A percentile compares a stretch with the other conserved stretches of the same genome.
phyloP scores from a whole-genome alignment of 2,797 vertebrate genomes.

The Jordanella pulchra region DNA sequence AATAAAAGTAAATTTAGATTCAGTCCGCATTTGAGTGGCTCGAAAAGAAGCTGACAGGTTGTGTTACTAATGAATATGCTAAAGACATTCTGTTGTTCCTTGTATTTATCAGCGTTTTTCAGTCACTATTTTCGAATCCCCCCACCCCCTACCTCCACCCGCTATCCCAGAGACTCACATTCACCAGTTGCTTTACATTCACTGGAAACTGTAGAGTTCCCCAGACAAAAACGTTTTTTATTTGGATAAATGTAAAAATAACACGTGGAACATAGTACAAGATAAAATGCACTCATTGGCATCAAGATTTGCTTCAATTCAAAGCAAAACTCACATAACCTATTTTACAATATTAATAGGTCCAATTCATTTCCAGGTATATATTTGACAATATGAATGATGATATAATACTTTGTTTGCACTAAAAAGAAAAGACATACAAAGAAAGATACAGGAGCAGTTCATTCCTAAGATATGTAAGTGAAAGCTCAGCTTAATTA shows the following conservation, averaged over 20 bases:
- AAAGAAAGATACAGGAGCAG: background rate
- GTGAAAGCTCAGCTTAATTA: background rate
- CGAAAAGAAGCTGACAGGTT: conserved; percentile 20
- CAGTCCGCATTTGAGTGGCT: conserved; percentile 31
- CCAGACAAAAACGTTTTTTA: background rate
- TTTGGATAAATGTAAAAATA: background rate
- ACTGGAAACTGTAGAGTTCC: no score
- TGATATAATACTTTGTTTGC: background rate
- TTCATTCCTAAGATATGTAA: background rate
- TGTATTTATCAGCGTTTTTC: conserved; percentile 49
- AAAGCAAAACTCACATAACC: background rate
- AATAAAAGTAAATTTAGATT: conserved; percentile 54
- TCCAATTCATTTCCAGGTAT: background rate
- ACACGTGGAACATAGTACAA: background rate
- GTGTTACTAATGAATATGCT: conserved; percentile 34
- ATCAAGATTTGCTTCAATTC: background rate
- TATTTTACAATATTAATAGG: background rate
- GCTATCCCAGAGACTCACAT: no score
- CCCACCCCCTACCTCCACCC: no score
- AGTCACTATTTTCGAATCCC: conserved; percentile 1
- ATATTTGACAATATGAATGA: no score
- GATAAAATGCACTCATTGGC: background rate
- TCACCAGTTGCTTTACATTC: no score
- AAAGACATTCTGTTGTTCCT: conserved; percentile 31
- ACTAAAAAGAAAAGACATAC: background rate